phyloP scores from a whole-genome alignment of 1,140 invertebrate genomes.

The Scylla paramamosain region DNA sequence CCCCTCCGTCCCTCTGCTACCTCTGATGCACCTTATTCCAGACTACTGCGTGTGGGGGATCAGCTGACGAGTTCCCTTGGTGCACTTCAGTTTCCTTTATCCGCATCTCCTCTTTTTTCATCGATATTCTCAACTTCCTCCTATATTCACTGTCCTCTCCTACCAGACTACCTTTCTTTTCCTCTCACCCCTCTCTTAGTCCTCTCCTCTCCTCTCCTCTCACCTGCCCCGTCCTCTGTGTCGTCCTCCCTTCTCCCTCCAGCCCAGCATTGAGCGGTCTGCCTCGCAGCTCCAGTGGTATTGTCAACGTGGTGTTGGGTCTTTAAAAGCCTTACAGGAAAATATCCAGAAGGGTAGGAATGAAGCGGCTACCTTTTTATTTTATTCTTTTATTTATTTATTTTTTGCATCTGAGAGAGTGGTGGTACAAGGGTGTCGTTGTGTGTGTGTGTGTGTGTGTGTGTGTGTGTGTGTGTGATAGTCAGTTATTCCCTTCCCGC shows the following conservation, averaged over 20 bases:
- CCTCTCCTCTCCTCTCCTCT: not conserved
- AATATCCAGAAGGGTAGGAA: not conserved
- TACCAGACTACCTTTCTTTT: not conserved
- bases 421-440: no score
- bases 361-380: no score
- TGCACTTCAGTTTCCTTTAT: not conserved
- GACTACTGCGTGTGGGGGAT: not conserved
- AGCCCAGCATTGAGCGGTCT: not conserved
- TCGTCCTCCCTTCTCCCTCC: not conserved
- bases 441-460: no score
- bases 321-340: not conserved
- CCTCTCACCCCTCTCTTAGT: no score
- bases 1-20: not conserved
- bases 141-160: not conserved
- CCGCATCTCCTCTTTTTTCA: not conserved
- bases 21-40: not conserved
- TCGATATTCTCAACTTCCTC: not conserved
- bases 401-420: no score
- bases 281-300: not conserved
- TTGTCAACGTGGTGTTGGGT: not conserved
- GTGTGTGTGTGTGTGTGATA: no score
- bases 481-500: no score
- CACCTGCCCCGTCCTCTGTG: not conserved
- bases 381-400: no score
- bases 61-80: not conserved